phyloP scores from a whole-genome alignment of 2,888 invertebrate genomes.

The Megamerina dolium region DNA sequence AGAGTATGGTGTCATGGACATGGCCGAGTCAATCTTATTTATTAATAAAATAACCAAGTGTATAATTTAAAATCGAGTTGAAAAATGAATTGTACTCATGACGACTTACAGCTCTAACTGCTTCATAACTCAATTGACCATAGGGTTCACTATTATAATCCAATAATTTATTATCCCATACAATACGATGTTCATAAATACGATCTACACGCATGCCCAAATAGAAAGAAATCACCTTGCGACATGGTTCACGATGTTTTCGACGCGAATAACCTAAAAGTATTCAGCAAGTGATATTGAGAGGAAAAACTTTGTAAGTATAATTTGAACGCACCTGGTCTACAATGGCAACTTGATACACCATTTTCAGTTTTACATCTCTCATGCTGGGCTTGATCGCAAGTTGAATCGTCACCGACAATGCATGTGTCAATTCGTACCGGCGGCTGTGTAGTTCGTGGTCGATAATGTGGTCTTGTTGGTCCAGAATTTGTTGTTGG shows the following conservation, averaged over 20 bases:
- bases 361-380: conserved; percentile 79
- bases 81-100: not conserved
- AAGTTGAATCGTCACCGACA: conserved; percentile 86
- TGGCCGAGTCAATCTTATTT: conserved; percentile 81
- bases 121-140: conserved; percentile 77
- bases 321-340: no score
- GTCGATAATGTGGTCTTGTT: conserved; percentile 58
- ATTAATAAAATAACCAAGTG: not conserved
- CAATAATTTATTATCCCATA: conserved; percentile 69
- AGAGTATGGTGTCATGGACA: conserved; percentile 87
- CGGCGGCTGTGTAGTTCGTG: conserved; percentile 45
- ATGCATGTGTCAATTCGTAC: conserved; percentile 85
- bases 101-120: conserved; percentile 73
- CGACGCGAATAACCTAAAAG: conserved; percentile 57
- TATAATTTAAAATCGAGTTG: not conserved
- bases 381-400: conserved; percentile 82
- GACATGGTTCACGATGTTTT: conserved; percentile 69
- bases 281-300: not conserved
- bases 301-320: no score
- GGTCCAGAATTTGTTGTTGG: conserved; percentile 51
- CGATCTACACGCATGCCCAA: conserved; percentile 76
- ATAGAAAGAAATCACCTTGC: conserved; percentile 70
- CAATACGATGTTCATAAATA: conserved; percentile 71
- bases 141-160: conserved; percentile 76
- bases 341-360: conserved; percentile 82